Base-by-base conservation (phyloP, 1,140 invertebrate genomes). In the Drosophila sturtevanti region DNA sequence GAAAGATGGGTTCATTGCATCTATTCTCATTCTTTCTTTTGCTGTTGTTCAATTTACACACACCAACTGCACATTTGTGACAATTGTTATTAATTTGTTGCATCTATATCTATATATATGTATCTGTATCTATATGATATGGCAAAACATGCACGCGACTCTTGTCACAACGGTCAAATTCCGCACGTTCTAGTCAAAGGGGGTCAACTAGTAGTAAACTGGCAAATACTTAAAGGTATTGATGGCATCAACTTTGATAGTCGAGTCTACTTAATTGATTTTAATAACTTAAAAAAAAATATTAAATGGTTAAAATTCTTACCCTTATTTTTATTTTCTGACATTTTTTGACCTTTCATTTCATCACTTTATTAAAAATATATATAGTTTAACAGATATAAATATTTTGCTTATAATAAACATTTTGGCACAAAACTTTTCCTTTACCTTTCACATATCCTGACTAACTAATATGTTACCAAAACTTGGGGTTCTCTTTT, bases 41-140 rank as follows among this genome's bases (percentile, higher is more conserved):
- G 7, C 41, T 48, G 18, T 22, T 60, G 61, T n/a, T 44, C 72
- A 75, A 71, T 74, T 74, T 77, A 58, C 66, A 63, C 21, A 18
- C 31, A 63, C 35, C 66, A 21, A 70, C 35, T 41, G 55, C 55
- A 63, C 63, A 70, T 54, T 70, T 69, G 71, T 59, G 58, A 48
- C 67, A 78, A 78, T 78, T 78, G 75, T 75, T 78, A 75, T 78
- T 78, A 78, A 78, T 78, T 74, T 77, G 71, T 67, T 63, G 74
- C 65, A 61, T 73, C 41, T 48, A 21, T 48, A 48, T 48, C n/a
- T 48, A 48, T 18, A 14, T 48, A 14, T 44, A 44, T 51, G 21
- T 44, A 51, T 38, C 18, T 27, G 11, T 22, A 38, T 10, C 14
- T 44, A 34, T 18, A 31, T 37, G 60, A 54, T 44, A 62, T 41